Evolutionary conservation across 2,888 invertebrate genomes (phyloP), one percentile per base, ranked within the genome.

Genomic region (Synergus umbraculus): DNA sequence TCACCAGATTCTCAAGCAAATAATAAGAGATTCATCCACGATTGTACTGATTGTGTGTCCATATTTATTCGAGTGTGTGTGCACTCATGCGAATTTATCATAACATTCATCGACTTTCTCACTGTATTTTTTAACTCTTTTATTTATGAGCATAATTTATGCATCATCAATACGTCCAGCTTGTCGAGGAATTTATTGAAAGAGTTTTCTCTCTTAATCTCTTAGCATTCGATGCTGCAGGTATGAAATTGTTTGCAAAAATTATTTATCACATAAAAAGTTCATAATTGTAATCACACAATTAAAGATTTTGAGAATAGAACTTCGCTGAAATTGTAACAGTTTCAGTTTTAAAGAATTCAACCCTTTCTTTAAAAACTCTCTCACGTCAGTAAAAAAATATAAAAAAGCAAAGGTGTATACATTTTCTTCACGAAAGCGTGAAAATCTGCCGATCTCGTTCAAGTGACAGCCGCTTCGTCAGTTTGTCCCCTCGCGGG

Each of bases 1-100:
- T 89, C 82, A 82, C 85, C 87, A 88, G 87, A 89, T 88, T 85
- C 87, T 86, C 83, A 82, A 84, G 85, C 87, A 87, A 89, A 89
- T 87, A 85, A 87, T 87, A 85, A 87, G 84, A 84, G 85, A 86
- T 85, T 82, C 84, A 82, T 83, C 77, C 85, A 89, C 88, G 89
- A 89, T 88, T 82, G 86, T 81, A 84, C 81, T 85, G 58, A 58
- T 18, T 58, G 58, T 54, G 9, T 18, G 58, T 58, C 18, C 9
- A 18, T 4, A 58, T 18, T 18, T 18, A n/a, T 58, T 58, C 18
- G 9, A n/a, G 9, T 54, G 58, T 18, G 9, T 9, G n/a, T n/a
- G 58, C 18, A 58, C 9, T 18, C 58, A 18, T 58, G 18, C 18
- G 18, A 58, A 58, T 10, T 58, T 18, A 18, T 58, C 18, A 58